Base-by-base conservation (phyloP, 2,888 invertebrate genomes). In the Mechanitis messenoides region DNA sequence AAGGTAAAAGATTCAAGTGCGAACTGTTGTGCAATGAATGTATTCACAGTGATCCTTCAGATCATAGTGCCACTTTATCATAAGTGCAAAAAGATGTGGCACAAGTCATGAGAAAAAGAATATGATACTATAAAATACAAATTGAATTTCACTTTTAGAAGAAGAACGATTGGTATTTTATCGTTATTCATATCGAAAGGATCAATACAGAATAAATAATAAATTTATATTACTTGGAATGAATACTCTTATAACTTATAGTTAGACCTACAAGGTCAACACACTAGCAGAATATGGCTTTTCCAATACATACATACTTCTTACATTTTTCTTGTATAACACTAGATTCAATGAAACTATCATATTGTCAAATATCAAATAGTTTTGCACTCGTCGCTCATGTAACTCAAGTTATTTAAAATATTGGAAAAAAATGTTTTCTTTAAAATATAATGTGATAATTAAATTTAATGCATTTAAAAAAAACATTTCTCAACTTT, bases 261-360 rank as follows among this genome's bases (percentile, higher is more conserved):
- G 72, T 74, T 69, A 55, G 69, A 62, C 62, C 38, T 20, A 38
- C 38, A 64, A 70, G 75, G 76, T 72, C 72, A 73, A 58, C 59
- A 61, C 61, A 65, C 67, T 68, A 67, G 68, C 68, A 69, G 59
- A 84, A 83, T 85, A 87, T 85, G 85, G 84, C 85, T 85, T 84
- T 85, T 78, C 72, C 77, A 75, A 76, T 84, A 85, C 83, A 85
- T 85, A 38, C 38, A 20, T 20, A 20, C 20, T 20, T 20, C 20
- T 20, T 20, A 20, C 20, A 20, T 20, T 20, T 87, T 84, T 81
- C 81, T 87, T 87, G 86, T 83, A 85, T 86, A 87, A 81, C 79
- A 82, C 69, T 74, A 62, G 76, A 76, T 79, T 79, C 77, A 76
- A 71, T 72, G 7, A 38, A 38, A 38, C 38, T 7, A 4, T 38